Evolutionary conservation across 2,797 vertebrate genomes (phyloP).

Genomic region (Pelobates cultripes): DNA sequence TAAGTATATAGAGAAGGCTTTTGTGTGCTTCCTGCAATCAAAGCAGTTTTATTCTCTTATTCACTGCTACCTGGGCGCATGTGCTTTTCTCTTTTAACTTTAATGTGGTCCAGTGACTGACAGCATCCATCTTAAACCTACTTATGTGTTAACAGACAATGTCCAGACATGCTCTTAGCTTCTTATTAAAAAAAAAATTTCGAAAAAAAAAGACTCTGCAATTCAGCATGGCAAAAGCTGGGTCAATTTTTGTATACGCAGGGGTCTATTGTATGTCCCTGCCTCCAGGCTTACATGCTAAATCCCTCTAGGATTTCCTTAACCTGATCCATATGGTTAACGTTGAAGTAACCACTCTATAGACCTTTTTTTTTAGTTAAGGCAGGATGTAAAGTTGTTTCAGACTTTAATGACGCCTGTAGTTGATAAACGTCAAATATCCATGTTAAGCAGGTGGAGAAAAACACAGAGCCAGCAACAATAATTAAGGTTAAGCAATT

Average conservation of each 20-base stretch:
- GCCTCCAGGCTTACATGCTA: too few relatives aligned
- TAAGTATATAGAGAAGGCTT: not conserved
- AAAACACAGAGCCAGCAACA: too few relatives aligned
- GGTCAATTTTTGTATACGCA: not conserved
- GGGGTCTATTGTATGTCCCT: too few relatives aligned
- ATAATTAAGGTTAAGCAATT: too few relatives aligned
- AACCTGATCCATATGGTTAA: too few relatives aligned
- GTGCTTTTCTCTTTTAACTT: conserved; percentile 40
- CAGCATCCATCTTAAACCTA: conserved; percentile 27
- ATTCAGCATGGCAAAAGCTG: not conserved
- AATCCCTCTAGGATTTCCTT: too few relatives aligned
- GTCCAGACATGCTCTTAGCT: conserved; percentile 30
- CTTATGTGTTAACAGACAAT: conserved; percentile 43
- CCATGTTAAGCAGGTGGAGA: too few relatives aligned
- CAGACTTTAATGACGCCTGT: too few relatives aligned
- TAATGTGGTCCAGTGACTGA: conserved; percentile 42
- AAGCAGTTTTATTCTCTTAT: conserved; percentile 28
- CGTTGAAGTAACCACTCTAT: too few relatives aligned
- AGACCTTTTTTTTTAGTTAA: too few relatives aligned
- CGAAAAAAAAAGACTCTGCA: conserved; percentile 9
- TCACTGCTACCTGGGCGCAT: conserved; percentile 33
- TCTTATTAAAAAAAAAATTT: not conserved
- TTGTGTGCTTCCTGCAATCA: conserved; percentile 38
- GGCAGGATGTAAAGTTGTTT: too few relatives aligned
- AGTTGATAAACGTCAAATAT: too few relatives aligned